Conservation (phyloP, 2,888 invertebrate species). For the Pristionchus maxplancki region DNA sequence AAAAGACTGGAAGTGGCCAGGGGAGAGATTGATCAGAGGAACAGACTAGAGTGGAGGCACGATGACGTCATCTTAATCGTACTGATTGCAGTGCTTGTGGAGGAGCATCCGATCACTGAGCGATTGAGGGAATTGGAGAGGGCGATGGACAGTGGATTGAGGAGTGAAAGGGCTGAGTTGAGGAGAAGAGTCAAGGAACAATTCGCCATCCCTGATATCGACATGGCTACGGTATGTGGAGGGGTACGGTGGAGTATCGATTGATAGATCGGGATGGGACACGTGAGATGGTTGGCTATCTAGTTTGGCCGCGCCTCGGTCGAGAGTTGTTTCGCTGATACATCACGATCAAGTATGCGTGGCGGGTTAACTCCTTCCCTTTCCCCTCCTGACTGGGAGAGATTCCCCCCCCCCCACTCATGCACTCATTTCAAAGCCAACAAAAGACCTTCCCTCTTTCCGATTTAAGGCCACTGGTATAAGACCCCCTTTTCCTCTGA, state of each 20-base stretch:
- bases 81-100: conserved; percentile 40
- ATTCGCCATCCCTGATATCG: conserved; percentile 37
- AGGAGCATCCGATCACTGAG: conserved; percentile 49
- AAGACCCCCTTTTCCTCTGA: not conserved
- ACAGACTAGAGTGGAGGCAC: not conserved
- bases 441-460: not conserved
- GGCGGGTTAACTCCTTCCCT: not conserved
- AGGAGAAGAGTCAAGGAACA: conserved; percentile 35
- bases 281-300: too few relatives aligned
- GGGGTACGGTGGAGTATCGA: too few relatives aligned
- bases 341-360: not conserved
- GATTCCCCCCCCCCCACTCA: not conserved
- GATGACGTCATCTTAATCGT: not conserved
- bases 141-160: conserved; percentile 40
- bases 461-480: not conserved
- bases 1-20: not conserved
- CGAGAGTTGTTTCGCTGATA: not conserved
- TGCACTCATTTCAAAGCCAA: not conserved
- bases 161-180: conserved; percentile 11
- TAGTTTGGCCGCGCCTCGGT: not conserved
- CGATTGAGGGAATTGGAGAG: conserved; percentile 41
- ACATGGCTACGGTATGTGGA: conserved; percentile 44
- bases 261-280: too few relatives aligned
- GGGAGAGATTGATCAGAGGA: not conserved
- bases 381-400: not conserved